Conservation (phyloP, 2,113 vertebrate genomes). For the Ceyx cyanopectus region DNA sequence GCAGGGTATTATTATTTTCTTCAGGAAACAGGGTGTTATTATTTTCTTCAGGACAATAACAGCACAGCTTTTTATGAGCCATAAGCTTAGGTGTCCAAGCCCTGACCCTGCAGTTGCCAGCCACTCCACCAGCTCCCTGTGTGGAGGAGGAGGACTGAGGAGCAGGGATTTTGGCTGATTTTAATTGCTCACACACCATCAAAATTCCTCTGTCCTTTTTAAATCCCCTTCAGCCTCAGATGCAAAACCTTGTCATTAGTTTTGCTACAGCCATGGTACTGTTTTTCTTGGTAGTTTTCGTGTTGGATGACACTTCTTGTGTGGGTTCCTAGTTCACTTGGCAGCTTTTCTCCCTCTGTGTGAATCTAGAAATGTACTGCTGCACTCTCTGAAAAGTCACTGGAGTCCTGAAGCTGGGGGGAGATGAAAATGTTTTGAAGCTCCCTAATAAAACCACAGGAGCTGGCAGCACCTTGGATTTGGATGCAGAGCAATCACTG, state of each 20-base stretch:
- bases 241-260: background rate
- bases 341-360: background rate
- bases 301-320: background rate
- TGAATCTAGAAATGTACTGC: background rate
- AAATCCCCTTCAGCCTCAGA: background rate
- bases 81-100: background rate
- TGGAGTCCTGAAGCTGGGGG: background rate
- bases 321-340: background rate
- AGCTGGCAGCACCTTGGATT: background rate
- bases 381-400: background rate
- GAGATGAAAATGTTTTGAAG: background rate
- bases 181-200: background rate
- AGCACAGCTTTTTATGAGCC: background rate
- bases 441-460: background rate
- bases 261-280: background rate
- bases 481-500: background rate
- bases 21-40: conserved; percentile 1
- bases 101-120: background rate
- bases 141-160: fast-evolving
- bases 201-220: background rate
- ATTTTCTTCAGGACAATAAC: background rate
- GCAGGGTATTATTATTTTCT: background rate
- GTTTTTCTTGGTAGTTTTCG: background rate
- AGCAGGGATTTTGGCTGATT: background rate
- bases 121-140: fast-evolving